A percentile compares a stretch with the other conserved stretches of the same genome.
Conservation (phyloP, 2,888 invertebrate genomes). For the Melikaiella ostensackeni region DNA sequence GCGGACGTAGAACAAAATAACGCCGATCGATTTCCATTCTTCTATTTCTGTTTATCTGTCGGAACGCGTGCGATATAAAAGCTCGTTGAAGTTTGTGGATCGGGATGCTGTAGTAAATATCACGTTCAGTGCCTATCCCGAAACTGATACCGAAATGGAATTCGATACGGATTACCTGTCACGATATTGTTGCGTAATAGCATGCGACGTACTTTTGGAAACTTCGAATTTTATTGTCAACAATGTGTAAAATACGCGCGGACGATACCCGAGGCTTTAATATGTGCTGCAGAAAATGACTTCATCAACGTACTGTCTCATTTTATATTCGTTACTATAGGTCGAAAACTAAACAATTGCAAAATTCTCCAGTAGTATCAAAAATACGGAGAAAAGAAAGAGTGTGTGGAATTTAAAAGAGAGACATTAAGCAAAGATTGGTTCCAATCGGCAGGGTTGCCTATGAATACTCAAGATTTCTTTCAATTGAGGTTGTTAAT, state of each 20-base stretch:
- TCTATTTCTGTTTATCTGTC: constrained; percentile 40
- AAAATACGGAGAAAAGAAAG: too few species aligned
- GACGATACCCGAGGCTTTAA: not conserved
- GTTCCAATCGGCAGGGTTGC: too few species aligned
- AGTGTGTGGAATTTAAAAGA: too few species aligned
- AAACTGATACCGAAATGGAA: constrained; percentile 38
- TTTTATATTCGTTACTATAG: not conserved
- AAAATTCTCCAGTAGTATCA: too few species aligned
- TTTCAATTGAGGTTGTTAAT: too few species aligned
- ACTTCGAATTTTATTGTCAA: constrained; percentile 33
- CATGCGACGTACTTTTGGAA: constrained; percentile 33
- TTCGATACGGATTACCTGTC: constrained; percentile 42
- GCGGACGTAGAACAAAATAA: constrained; percentile 26
- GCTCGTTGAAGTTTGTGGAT: constrained; percentile 38
- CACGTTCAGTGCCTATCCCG: constrained; percentile 36
- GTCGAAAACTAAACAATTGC: too few species aligned
- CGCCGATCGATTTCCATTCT: constrained; percentile 36
- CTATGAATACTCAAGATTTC: too few species aligned
- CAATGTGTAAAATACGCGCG: constrained; percentile 2
- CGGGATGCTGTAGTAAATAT: constrained; percentile 37
- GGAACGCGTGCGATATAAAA: constrained; percentile 37
- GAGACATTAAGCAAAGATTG: too few species aligned
- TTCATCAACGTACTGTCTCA: not conserved
- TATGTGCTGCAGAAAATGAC: constrained; percentile 1
- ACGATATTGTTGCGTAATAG: constrained; percentile 39